These are phyloP conservation scores for Gerris buenoi DNA, from an alignment of 1,140 invertebrate genomes.

Conservation along the genomic window DNA sequence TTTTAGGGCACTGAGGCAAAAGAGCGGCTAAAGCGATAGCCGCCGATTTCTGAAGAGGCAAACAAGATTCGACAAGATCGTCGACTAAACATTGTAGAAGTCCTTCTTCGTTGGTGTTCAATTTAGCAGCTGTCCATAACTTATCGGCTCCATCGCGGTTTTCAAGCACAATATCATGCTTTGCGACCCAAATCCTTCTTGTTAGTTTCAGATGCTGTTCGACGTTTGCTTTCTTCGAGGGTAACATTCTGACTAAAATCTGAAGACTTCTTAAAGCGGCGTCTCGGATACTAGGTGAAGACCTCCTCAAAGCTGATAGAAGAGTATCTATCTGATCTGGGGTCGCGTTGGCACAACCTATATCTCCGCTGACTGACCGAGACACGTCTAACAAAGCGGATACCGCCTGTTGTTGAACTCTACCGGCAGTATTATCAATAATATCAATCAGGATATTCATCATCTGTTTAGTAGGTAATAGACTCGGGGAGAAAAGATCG, in stretches of 20 bases:
- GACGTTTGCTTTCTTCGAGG: slow-evolving; percentile 41
- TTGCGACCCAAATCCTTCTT: slow-evolving; percentile 59
- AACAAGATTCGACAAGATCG: slow-evolving; percentile 64
- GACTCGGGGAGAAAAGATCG: slow-evolving; percentile 50
- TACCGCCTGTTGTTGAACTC: slow-evolving; percentile 59
- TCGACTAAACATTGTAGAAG: slow-evolving; percentile 46
- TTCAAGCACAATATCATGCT: slow-evolving; percentile 51
- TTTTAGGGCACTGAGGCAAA: slow-evolving; percentile 35
- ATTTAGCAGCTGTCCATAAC: slow-evolving; percentile 46
- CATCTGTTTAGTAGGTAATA: slow-evolving; percentile 66
- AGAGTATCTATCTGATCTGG: slow-evolving; percentile 59
- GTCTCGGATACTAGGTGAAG: slow-evolving; percentile 54
- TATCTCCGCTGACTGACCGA: slow-evolving; percentile 43
- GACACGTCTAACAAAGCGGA: slow-evolving; percentile 61
- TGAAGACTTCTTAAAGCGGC: slow-evolving; percentile 56
- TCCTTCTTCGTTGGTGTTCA: slow-evolving; percentile 38
- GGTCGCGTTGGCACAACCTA: slow-evolving; percentile 42
- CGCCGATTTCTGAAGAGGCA: slow-evolving; percentile 60
- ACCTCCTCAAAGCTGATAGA: slow-evolving; percentile 58
- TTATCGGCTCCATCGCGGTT: slow-evolving; percentile 49
- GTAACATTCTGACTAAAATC: slow-evolving; percentile 46
- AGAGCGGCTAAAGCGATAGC: slow-evolving; percentile 56
- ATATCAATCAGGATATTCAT: slow-evolving; percentile 63
- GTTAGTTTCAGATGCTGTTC: slow-evolving; percentile 43
- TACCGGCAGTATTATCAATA: slow-evolving; percentile 50